Evolutionary conservation across 2,113 vertebrate species (phyloP), one percentile per base, ranked within the genome.

Genomic region (Pholis gunnellus): DNA sequence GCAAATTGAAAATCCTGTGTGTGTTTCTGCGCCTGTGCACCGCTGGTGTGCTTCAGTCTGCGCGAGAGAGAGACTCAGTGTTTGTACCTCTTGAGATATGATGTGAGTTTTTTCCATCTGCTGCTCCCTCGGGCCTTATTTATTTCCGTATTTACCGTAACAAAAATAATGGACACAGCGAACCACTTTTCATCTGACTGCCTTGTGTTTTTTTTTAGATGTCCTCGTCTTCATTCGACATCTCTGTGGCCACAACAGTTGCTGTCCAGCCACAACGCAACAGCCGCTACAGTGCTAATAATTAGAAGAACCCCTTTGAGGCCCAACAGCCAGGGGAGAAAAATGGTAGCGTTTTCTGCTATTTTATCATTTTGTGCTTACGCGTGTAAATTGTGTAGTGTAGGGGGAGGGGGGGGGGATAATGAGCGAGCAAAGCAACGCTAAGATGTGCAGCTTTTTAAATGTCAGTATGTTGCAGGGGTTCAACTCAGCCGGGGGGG

Each of bases 1-100:
- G 83, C 83, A 91, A 89, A 91, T 91, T 89, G 87, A 89, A 91
- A 86, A 89, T 71, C 70, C 59, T 46, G 61, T 65, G 68, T 40
- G 17, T 84, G 17, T 84, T 29, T 87, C 64, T 69, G 81, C 31
- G 75, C 66, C 75, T 73, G 66, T 50, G 71, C 78, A 66, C 29
- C 50, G 52, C 6, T 42, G 80, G 75, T 87, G 85, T 67, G 72
- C 70, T 76, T 73, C 63, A 25, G 44, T 34, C 29, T 72, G 73
- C 42, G 61, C 40, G 22, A n/a, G 61, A 56, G 61, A 56, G 59
- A 20, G 52, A 77, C 70, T 75, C 46, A 0, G 44, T 75, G 79
- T 85, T 85, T 84, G 78, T 61, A 56, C 63, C 67, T 87, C 74
- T 91, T 70, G 50, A 88, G 81, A 86, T 59, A 72, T 69, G 85